Conservation (phyloP, 2,797 vertebrate genomes). For the Betta splendens region DNA sequence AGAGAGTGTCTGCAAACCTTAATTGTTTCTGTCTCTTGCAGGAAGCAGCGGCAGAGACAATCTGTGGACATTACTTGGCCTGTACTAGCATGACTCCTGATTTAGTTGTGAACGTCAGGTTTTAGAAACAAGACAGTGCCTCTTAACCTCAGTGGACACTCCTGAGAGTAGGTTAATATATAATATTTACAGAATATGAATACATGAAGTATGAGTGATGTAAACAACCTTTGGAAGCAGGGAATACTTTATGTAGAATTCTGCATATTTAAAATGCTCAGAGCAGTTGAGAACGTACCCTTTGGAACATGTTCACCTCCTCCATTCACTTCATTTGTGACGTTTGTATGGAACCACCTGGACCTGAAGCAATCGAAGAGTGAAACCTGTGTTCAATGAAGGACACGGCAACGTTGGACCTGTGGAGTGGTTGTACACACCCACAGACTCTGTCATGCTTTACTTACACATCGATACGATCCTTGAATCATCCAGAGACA, state of each 20-base stretch:
- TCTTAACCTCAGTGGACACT: slow-evolving; percentile 67
- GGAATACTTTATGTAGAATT: slow-evolving; percentile 36
- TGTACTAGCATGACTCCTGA: slow-evolving; percentile 53
- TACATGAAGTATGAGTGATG: slow-evolving; percentile 49
- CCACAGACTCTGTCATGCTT: slow-evolving; percentile 48
- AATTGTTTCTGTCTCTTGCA: slow-evolving; percentile 44
- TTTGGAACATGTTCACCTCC: slow-evolving; percentile 34
- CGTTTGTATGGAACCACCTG: slow-evolving; percentile 15
- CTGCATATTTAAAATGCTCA: slow-evolving; percentile 51
- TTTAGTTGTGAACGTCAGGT: slow-evolving; percentile 58
- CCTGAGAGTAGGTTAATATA: slow-evolving; percentile 58
- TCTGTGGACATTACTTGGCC: slow-evolving; percentile 36
- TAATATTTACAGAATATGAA: slow-evolving; percentile 55
- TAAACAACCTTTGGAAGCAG: slow-evolving; percentile 43
- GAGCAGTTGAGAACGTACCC: slow-evolving; percentile 24
- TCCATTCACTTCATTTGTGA: slow-evolving; percentile 29
- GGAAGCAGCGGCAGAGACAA: slow-evolving; percentile 85
- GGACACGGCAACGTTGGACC: slow-evolving; percentile 7
- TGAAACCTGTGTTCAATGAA: slow-evolving; percentile 1
- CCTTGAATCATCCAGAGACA: slow-evolving; percentile 36
- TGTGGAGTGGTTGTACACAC: slow-evolving; percentile 42
- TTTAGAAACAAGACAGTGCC: slow-evolving; percentile 77
- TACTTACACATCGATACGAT: too few relatives aligned
- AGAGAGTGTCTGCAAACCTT: not conserved
- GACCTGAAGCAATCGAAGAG: slow-evolving; percentile 6